A percentile compares a stretch with the other conserved stretches of the same genome.
These are phyloP conservation scores for Aethina tumida DNA, from an alignment of 1,140 invertebrate genomes.

Conservation along the genomic window DNA sequence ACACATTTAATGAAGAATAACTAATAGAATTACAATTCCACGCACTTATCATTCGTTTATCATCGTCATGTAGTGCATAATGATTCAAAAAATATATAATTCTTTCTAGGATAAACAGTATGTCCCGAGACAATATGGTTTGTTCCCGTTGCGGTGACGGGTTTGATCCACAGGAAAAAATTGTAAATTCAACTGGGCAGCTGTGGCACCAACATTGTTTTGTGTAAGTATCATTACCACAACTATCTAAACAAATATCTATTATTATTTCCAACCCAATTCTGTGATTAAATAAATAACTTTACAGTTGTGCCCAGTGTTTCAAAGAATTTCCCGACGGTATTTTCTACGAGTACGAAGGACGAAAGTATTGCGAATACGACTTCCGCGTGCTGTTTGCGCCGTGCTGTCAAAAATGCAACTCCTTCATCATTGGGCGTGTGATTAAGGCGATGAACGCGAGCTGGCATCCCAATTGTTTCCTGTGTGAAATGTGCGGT, in stretches of 20 bases:
- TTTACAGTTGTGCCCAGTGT: constrained; percentile 90
- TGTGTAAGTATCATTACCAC: constrained; percentile 64
- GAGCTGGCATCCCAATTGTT: constrained; percentile 97
- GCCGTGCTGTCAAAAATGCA: constrained; percentile 95
- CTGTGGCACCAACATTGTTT: constrained; percentile 98
- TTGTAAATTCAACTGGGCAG: constrained; percentile 97
- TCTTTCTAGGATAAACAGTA: constrained; percentile 54
- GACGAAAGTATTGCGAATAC: constrained; percentile 97
- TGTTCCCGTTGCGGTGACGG: constrained; percentile 90
- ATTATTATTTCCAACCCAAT: constrained; percentile 3
- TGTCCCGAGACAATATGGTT: constrained; percentile 82
- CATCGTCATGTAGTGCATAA: constrained; percentile 3
- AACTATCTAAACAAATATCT: constrained; percentile 3
- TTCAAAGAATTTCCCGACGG: constrained; percentile 97
- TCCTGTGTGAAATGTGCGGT: constrained; percentile 89
- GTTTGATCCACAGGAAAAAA: constrained; percentile 93
- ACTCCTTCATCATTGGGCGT: constrained; percentile 92
- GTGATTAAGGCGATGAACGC: constrained; percentile 99
- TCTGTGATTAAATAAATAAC: constrained; percentile 8
- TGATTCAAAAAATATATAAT: constrained; percentile 10
- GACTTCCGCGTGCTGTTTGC: constrained; percentile 98
- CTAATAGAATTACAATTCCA: constrained; percentile 1
- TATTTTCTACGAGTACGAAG: constrained; percentile 98
- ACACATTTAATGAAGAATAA: not conserved
- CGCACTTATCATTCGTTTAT: not conserved